These are phyloP conservation scores for Enteromius argenteus DNA, from an alignment of 2,797 vertebrate species.

Conservation along the genomic window DNA sequence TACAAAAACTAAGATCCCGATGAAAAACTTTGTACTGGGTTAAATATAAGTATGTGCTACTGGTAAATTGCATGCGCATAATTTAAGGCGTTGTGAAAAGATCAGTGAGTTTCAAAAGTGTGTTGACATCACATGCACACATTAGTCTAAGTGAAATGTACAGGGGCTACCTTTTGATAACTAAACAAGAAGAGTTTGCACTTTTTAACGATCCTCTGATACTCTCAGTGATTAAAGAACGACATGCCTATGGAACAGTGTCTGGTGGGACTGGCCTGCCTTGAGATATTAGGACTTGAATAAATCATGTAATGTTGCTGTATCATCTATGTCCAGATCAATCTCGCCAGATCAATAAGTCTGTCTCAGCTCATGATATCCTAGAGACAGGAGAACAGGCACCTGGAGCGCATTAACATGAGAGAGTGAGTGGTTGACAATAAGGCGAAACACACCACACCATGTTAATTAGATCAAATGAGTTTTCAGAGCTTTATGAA, in stretches of 20 bases:
- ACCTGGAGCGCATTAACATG: constrained; percentile 76
- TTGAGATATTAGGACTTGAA: constrained; percentile 75
- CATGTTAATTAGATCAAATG: background rate
- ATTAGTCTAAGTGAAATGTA: constrained; percentile 49
- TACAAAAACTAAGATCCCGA: background rate
- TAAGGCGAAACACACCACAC: constrained; percentile 43
- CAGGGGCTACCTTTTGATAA: constrained; percentile 46
- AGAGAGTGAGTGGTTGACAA: constrained; percentile 71
- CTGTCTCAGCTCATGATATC: constrained; percentile 76
- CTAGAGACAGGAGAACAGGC: constrained; percentile 65
- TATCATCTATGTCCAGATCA: constrained; percentile 79
- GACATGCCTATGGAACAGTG: constrained; percentile 50
- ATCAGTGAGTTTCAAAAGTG: constrained; percentile 11
- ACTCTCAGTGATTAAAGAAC: constrained; percentile 69
- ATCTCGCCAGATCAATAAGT: constrained; percentile 78
- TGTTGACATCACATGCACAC: constrained; percentile 1
- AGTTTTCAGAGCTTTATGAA: background rate
- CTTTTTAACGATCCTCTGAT: constrained; percentile 61
- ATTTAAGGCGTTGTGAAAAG: constrained; percentile 4
- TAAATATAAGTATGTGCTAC: constrained; percentile 29
- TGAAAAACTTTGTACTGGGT: background rate
- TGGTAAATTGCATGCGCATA: constrained; percentile 31
- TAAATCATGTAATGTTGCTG: constrained; percentile 81
- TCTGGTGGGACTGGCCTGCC: constrained; percentile 66
- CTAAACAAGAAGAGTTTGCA: constrained; percentile 57